Evolutionary conservation across 2,113 vertebrate species (phyloP), one percentile per base, ranked within the genome.

Genomic region (Brachyhypopomus occidentalis): DNA sequence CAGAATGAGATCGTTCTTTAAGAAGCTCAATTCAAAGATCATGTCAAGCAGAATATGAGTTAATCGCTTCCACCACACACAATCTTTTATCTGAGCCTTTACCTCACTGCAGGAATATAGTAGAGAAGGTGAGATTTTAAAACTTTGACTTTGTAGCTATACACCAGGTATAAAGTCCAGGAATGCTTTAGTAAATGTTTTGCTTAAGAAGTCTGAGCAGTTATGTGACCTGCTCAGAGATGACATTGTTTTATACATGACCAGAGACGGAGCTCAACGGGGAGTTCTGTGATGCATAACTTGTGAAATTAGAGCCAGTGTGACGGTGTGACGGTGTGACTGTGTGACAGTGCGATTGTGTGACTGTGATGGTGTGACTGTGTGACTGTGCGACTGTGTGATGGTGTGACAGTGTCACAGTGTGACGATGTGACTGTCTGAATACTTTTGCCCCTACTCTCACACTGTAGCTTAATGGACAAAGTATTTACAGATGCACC

Each of bases 1-100:
- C 90, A 95, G 96, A 79, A 92, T 98, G 74, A 94, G 93, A 67
- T 94, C 95, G 0, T 97, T 97, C 85, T 97, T 99, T 76, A 94
- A 92, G 74, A 97, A 96, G 86, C 94, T 98, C 56, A 98, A 97
- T 90, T 95, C 92, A 5, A 90, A 94, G 85, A 93, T 97, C 84
- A 96, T 97, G 95, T 97, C 95, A 45, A 97, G 95, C 52, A 93
- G 92, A 75, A 98, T 98, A 89, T 98, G 27, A 0, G 69, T 34
- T n/a, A 14, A 8, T 17, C 30, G 9, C 74, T 9, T 7, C 45
- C 14, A 64, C 14, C 27, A 4, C 17, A 30, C 30, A 30, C 45
- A 14, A 17, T 34, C 36, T 45, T 38, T 60, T 38, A 38, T 41
- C 75, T 77, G 59, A 77, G 75, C 59, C 75, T 60, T 48, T 27